Evolutionary conservation across 2,113 vertebrate genomes (phyloP).

Genomic region (Channa maculata): DNA sequence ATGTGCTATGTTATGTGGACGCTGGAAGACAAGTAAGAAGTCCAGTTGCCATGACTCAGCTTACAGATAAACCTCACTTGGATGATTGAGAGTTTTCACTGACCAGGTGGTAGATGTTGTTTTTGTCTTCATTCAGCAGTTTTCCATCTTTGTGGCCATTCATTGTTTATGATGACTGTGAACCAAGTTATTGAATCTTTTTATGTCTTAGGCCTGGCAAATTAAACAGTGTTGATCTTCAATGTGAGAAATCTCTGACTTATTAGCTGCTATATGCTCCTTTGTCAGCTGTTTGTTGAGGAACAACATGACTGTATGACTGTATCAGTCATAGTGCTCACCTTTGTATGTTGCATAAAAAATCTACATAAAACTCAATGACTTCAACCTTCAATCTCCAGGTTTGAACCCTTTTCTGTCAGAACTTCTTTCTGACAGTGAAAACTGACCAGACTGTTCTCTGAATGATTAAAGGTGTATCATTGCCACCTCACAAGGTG

Average conservation of each 20-base stretch:
- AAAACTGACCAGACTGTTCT: not conserved
- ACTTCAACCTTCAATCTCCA: not conserved
- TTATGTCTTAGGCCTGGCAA: too few species aligned
- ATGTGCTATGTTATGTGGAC: not conserved
- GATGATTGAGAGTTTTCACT: too few species aligned
- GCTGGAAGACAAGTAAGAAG: too few species aligned
- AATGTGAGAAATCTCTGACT: too few species aligned
- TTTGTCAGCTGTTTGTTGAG: too few species aligned
- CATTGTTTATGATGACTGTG: conserved; percentile 13
- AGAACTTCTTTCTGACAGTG: not conserved
- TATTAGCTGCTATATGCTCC: too few species aligned
- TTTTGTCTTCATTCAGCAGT: conserved; percentile 34
- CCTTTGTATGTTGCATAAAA: not conserved
- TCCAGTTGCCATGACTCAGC: too few species aligned
- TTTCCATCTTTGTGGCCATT: conserved; percentile 20
- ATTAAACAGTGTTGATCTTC: too few species aligned
- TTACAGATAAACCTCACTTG: too few species aligned
- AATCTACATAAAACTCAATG: not conserved
- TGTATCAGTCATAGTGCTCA: too few species aligned
- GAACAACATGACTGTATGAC: too few species aligned
- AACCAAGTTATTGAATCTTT: not conserved
- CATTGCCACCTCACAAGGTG: conserved; percentile 3
- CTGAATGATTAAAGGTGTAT: conserved; percentile 24
- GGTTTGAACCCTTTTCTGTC: not conserved
- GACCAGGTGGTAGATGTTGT: not conserved